Evolutionary conservation across 2,797 vertebrate species (phyloP).

Genomic region (Enteromius unitaeniatus): DNA sequence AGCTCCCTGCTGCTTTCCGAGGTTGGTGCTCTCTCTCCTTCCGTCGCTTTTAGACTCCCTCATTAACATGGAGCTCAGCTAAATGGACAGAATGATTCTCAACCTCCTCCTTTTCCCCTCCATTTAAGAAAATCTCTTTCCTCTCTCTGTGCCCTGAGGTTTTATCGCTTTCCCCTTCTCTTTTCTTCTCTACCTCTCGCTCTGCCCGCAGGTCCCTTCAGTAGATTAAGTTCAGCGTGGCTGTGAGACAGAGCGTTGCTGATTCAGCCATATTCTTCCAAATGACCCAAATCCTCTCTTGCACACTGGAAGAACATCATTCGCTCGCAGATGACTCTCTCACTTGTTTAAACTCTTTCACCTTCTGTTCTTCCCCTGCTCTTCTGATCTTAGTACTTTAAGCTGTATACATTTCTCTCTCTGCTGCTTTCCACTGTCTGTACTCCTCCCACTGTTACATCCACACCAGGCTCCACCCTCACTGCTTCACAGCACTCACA

Average conservation of each 20-base stretch:
- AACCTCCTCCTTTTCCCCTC: conserved; percentile 33
- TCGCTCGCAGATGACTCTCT: conserved; percentile 80
- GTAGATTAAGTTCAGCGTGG: conserved; percentile 82
- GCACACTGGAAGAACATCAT: conserved; percentile 88
- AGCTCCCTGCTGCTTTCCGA: conserved; percentile 43
- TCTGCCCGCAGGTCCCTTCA: conserved; percentile 74
- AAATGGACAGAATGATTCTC: conserved; percentile 50
- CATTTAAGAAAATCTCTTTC: conserved; percentile 32
- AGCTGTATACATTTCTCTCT: not conserved
- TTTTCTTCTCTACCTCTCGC: conserved; percentile 34
- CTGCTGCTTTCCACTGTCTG: conserved; percentile 1
- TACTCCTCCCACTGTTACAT: not conserved
- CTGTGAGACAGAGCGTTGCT: conserved; percentile 75
- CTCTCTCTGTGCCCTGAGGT: conserved; percentile 31
- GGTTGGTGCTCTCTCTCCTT: conserved; percentile 54
- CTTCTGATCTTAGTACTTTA: conserved; percentile 47
- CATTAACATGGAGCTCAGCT: conserved; percentile 30
- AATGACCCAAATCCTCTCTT: conserved; percentile 91
- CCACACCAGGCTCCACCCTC: too few relatives aligned
- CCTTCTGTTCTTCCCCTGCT: conserved; percentile 45
- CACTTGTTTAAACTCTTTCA: conserved; percentile 46
- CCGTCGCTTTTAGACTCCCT: conserved; percentile 46
- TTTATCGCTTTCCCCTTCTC: conserved; percentile 48
- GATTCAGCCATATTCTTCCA: conserved; percentile 92
- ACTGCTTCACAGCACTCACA: too few relatives aligned